Evolutionary conservation across 2,113 vertebrate species (phyloP).

Genomic region (Colius striatus): DNA sequence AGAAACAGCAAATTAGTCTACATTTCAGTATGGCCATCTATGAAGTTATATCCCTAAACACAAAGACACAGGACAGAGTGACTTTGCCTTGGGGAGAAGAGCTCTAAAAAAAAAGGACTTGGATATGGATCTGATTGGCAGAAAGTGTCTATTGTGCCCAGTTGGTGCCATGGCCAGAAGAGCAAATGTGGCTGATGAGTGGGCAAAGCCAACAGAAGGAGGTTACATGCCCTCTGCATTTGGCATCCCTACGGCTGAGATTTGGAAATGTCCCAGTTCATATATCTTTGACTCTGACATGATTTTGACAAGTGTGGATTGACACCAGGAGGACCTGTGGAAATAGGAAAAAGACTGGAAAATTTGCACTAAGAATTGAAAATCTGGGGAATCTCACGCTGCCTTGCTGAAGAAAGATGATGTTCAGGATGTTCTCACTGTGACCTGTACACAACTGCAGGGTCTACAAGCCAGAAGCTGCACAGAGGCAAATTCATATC

Average conservation of each 20-base stretch:
- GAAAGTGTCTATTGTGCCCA: not conserved
- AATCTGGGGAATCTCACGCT: not conserved
- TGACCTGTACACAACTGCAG: not conserved
- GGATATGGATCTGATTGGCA: not conserved
- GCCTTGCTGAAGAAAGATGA: not conserved
- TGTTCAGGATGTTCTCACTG: not conserved
- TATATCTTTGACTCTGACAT: not conserved
- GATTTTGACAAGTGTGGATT: not conserved
- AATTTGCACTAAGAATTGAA: not conserved
- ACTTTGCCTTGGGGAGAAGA: not conserved
- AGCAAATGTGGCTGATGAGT: not conserved
- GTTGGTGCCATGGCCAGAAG: fast-evolving
- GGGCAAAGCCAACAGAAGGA: not conserved
- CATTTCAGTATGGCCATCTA: not conserved
- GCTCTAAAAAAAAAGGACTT: not conserved
- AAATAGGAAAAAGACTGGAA: not conserved
- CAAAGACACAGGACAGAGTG: not conserved
- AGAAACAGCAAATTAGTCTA: not conserved
- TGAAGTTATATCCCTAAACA: not conserved
- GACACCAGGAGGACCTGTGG: not conserved
- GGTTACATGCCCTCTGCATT: fast-evolving
- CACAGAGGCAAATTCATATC: not conserved
- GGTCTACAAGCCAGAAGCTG: not conserved
- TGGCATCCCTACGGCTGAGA: not conserved
- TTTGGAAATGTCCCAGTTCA: not conserved